Percentiles rank a stretch among this genome's conserved stretches.
Conservation (phyloP, 2,113 vertebrate species). For the Cheirogaleus medius region DNA sequence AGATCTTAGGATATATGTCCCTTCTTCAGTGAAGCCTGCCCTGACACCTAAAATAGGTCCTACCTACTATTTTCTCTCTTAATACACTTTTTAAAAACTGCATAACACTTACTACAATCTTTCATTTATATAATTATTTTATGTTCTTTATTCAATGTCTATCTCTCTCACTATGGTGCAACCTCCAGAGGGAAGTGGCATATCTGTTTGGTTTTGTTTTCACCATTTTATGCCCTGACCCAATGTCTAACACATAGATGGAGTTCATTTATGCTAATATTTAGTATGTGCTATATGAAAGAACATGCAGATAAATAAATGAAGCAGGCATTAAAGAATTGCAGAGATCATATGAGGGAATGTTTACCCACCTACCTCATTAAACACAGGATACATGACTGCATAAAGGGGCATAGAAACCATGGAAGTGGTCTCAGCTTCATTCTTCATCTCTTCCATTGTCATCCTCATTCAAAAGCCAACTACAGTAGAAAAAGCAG, state of each 20-base stretch:
- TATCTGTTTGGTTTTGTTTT: not conserved
- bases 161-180: not conserved
- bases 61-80: not conserved
- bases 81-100: not conserved
- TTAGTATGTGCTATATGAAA: not conserved
- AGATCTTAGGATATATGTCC: not conserved
- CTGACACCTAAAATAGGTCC: not conserved
- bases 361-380: slow-evolving; percentile 86
- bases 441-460: slow-evolving; percentile 98
- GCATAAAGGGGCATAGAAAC: slow-evolving; percentile 96
- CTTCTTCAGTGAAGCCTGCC: not conserved
- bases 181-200: not conserved
- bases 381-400: slow-evolving; percentile 98
- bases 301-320: not conserved
- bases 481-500: slow-evolving; percentile 86
- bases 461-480: slow-evolving; percentile 96
- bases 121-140: not conserved
- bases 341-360: not conserved
- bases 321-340: not conserved
- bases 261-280: not conserved
- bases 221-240: not conserved
- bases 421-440: slow-evolving; percentile 93
- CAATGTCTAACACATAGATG: not conserved
- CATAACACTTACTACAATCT: not conserved
- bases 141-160: not conserved